phyloP scores from a whole-genome alignment of 2,888 invertebrate genomes.

The Conchocele bisecta region DNA sequence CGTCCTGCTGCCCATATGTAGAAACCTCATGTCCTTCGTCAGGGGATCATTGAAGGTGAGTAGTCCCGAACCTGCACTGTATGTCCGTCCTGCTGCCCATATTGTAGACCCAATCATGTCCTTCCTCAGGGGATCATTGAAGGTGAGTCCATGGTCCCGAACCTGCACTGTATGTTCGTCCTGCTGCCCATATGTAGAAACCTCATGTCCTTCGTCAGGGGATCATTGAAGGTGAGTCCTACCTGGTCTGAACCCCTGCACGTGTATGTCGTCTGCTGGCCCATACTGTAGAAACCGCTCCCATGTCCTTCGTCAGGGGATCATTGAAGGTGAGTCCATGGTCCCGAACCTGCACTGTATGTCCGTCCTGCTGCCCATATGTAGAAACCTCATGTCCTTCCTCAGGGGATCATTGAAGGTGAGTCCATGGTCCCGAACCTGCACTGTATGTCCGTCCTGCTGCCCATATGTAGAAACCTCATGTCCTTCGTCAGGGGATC shows the following conservation, averaged over 20 bases:
- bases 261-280: no score
- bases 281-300: no score
- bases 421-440: conserved; percentile 79
- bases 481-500: conserved; percentile 79
- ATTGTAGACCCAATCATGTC: conserved; percentile 53
- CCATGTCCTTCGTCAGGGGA: no score
- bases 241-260: no score
- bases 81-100: neutral
- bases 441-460: conserved; percentile 81
- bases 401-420: conserved; percentile 77
- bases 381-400: conserved; percentile 80
- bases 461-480: conserved; percentile 82
- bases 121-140: neutral
- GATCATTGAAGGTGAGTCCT: no score
- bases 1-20: conserved; percentile 81
- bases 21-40: conserved; percentile 81
- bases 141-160: no score
- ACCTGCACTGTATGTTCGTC: no score
- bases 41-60: conserved; percentile 74
- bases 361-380: conserved; percentile 82
- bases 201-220: no score
- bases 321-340: no score
- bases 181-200: no score
- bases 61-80: neutral
- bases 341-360: conserved; percentile 82